These are phyloP conservation scores for Phyllopteryx taeniolatus DNA, from an alignment of 2,113 vertebrate species.

Conservation along the genomic window DNA sequence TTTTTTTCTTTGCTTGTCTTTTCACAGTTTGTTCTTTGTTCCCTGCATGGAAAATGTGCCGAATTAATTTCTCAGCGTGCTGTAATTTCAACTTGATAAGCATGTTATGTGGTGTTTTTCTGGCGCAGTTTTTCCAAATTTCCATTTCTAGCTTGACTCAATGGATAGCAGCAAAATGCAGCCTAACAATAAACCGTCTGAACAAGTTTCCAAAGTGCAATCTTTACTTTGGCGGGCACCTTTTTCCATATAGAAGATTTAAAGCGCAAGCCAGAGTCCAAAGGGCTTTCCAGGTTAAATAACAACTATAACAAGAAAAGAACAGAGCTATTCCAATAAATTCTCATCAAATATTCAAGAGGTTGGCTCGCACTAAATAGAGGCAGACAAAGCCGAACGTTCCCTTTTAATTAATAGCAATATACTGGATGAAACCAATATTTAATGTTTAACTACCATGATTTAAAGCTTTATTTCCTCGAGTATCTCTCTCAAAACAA, in stretches of 20 bases:
- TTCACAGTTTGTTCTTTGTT: background rate
- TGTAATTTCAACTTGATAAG: background rate
- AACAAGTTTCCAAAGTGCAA: background rate
- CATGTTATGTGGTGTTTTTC: background rate
- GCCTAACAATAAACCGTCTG: background rate
- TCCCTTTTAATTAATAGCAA: slow-evolving; percentile 1
- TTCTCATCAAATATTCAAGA: slow-evolving; percentile 7
- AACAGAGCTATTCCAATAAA: background rate
- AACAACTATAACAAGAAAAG: background rate
- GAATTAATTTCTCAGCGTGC: background rate
- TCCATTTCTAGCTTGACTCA: background rate
- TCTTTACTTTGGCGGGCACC: background rate
- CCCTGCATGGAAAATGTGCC: background rate
- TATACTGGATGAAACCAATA: background rate
- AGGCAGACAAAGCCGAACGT: background rate
- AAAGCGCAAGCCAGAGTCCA: background rate
- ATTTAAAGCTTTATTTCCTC: background rate
- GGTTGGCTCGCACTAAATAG: background rate
- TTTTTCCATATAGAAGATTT: background rate
- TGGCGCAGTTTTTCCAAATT: background rate
- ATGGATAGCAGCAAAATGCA: background rate
- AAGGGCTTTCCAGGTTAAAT: background rate
- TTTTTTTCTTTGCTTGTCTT: background rate
- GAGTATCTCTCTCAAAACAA: background rate
- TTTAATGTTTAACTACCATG: background rate